These are phyloP conservation scores for Pteropus rufus DNA, from an alignment of 2,797 vertebrate genomes.

Conservation along the genomic window DNA sequence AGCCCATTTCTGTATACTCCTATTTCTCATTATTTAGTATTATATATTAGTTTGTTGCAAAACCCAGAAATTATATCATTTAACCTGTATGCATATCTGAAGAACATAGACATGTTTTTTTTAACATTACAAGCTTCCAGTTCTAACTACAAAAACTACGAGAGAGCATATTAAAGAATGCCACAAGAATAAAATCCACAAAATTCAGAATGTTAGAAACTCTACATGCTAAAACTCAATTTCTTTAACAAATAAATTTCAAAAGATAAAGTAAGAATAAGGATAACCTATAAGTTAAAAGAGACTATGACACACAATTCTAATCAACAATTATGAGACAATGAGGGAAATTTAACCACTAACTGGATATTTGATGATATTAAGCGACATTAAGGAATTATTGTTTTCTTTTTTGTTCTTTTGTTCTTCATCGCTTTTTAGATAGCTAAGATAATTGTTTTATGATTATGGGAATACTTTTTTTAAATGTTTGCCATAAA, in stretches of 20 bases:
- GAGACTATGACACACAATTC: background rate
- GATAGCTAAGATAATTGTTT: background rate
- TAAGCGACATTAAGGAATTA: too few species aligned
- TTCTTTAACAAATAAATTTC: background rate
- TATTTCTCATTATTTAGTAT: background rate
- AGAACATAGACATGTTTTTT: background rate
- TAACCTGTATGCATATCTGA: background rate
- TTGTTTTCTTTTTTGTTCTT: too few species aligned
- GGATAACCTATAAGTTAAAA: background rate
- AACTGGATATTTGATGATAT: too few species aligned
- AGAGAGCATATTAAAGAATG: background rate
- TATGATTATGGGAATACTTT: background rate
- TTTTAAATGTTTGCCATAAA: background rate
- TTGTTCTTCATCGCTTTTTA: too few species aligned
- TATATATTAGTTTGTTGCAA: background rate
- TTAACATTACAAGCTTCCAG: background rate
- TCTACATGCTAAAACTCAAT: background rate
- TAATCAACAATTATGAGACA: background rate
- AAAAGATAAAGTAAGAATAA: background rate
- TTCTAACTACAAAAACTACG: background rate
- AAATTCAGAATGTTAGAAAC: background rate
- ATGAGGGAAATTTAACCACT: too few species aligned
- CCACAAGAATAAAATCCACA: background rate
- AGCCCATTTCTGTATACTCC: background rate
- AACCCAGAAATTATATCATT: background rate